Conservation (phyloP, 2,797 vertebrate genomes). For the Podargus strigoides region DNA sequence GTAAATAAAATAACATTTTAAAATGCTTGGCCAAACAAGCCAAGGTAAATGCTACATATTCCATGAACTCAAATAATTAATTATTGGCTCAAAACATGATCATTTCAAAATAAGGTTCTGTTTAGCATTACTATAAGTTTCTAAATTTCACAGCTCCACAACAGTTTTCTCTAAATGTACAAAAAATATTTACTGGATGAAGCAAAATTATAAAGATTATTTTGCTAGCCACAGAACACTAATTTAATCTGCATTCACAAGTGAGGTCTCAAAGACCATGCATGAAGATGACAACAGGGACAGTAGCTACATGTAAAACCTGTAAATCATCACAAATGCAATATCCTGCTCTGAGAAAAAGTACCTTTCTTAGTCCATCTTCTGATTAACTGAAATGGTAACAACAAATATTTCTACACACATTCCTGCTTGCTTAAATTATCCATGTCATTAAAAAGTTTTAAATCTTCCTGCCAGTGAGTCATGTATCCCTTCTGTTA, state of each 20-base stretch:
- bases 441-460: neutral
- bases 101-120: neutral
- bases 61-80: neutral
- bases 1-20: neutral
- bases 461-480: neutral
- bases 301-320: neutral
- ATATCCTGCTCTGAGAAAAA: neutral
- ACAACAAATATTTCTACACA: neutral
- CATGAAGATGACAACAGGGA: neutral
- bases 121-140: neutral
- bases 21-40: neutral
- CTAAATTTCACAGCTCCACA: neutral
- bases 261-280: neutral
- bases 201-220: neutral
- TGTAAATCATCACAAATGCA: neutral
- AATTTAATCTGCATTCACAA: neutral
- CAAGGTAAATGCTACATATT: neutral
- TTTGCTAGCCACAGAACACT: neutral
- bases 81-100: neutral
- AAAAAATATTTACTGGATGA: neutral
- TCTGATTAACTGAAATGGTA: neutral
- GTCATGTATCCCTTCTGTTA: neutral
- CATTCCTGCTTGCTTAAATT: neutral
- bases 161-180: neutral
- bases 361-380: neutral